Base-by-base conservation (phyloP, 92 coral and sea anemone genomes). In the Porites rus region DNA sequence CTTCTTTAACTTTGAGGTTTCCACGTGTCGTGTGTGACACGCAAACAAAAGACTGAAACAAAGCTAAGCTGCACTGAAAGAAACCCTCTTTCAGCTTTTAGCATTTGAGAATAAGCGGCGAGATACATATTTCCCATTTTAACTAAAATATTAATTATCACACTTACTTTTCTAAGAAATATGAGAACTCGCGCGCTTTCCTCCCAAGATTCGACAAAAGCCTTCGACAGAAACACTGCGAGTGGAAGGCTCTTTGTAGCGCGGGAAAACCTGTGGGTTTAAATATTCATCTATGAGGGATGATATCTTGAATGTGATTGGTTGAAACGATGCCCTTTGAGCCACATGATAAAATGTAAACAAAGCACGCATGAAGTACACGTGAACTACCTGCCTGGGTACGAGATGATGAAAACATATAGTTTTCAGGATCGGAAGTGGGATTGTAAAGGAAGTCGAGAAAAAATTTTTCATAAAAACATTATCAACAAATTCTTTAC, bases 1-100 rank as follows among this genome's bases (percentile, higher is more conserved):
- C 22, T n/a, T 81, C 11, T 14, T 28, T 58, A 77, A 70, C 70
- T 81, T 81, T 53, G 69, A n/a, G 58, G 1, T 67, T 28, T 53
- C 86, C 86, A 81, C 86, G 86, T 81, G 86, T 81, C 69, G 52
- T 38, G 46, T 38, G 46, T 13, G 67, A 79, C 86, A 4, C 70
- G 77, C 65, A 69, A 51, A 59, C 20, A 51, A 28, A 28, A 7
- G 61, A 38, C 46, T 4, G 46, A 38, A 38, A 38, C 46, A 38
- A 38, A 38, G 46, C 46, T 38, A 38, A 0, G 46, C 5, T 56
- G 7, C 52, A 22, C 13, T 38, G 46, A 38, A 38, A 38, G 46
- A 38, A 38, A 3, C 46, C 46, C 46, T 38, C 46, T 0, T 38
- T 38, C 46, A 4, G 46, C 6, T 58, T 31, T 38, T 18, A 38